Evolutionary conservation across 2,888 invertebrate genomes (phyloP).

Genomic region (Stenolophus ochropezus): DNA sequence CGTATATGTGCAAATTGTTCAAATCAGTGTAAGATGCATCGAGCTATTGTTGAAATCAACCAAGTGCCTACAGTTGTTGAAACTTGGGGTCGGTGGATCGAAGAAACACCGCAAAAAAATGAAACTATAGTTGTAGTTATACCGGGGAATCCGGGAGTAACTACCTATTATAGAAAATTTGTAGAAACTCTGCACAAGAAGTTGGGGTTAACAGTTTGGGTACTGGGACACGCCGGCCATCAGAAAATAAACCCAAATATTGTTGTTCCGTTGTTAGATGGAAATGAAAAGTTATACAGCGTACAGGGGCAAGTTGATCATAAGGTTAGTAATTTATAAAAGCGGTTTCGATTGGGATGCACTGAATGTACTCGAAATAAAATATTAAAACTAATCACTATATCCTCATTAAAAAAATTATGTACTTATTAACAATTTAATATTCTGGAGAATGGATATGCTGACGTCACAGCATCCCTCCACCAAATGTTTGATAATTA

Average conservation of each 20-base stretch:
- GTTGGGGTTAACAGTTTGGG: constrained; percentile 83
- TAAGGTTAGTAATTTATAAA: constrained; percentile 78
- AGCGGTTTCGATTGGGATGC: no score
- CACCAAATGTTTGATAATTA: no score
- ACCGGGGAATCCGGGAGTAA: constrained; percentile 92
- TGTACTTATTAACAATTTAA: no score
- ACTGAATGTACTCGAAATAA: not conserved
- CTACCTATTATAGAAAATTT: constrained; percentile 87
- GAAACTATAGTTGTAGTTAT: constrained; percentile 84
- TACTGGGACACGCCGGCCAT: constrained; percentile 89
- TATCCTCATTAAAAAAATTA: no score
- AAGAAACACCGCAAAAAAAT: constrained; percentile 76
- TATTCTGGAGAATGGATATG: no score
- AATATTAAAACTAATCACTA: no score
- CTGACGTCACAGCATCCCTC: no score
- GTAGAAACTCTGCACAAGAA: constrained; percentile 79
- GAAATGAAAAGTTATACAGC: constrained; percentile 80
- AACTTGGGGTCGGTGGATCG: constrained; percentile 82
- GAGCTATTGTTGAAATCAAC: constrained; percentile 76
- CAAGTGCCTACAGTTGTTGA: constrained; percentile 83
- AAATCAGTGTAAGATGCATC: constrained; percentile 69
- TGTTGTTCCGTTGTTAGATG: constrained; percentile 73
- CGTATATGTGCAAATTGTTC: not conserved
- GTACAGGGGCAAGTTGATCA: constrained; percentile 87
- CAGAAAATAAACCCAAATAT: constrained; percentile 78